Base-by-base conservation (phyloP, 2,888 invertebrate genomes). In the Agriopis leucophaearia region DNA sequence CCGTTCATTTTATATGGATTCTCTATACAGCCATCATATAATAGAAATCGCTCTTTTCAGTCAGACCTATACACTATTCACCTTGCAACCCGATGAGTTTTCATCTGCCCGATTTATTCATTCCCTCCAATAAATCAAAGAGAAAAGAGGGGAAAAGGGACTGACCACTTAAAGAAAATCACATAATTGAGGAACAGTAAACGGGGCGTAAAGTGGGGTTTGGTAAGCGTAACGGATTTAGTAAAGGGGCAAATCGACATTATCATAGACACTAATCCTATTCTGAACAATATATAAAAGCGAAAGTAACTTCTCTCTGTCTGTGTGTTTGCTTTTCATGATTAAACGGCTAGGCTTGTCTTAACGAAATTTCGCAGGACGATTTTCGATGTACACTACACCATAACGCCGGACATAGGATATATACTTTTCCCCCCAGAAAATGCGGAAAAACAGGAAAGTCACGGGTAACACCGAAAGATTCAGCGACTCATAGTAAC, bases 111-210 rank as follows among this genome's bases (percentile, higher is more conserved):
- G 71, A 74, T 73, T 65, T 68, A 65, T 79, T 77, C 72, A 77
- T 78, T 78, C 78, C 78, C 80, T 82, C 80, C 85, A 84, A 88
- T 88, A 87, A 88, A 84, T 86, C 78, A 78, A 67, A 76, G 76
- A 76, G 74, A 76, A 74, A 80, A 79, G 76, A 82, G 80, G 81
- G 79, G 82, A 83, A 86, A 90, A 87, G 83, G 87, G 85, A 82
- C 88, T 87, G 83, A 88, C 90, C 91, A 91, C 91, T 92, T 92
- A 88, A 88, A 91, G 89, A 91, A 93, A 93, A 92, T 93, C 90
- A 91, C 90, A 90, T 92, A 92, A 92, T 93, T 93, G 93, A 89
- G 91, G 92, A 91, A 91, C 88, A 91, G 89, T 88, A 90, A 93
- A 91, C 92, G 92, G 87, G 82, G 91, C 90, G 92, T 88, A 85